Conservation (phyloP, 2,888 invertebrate genomes). For the Sinhomidia bicolor region DNA sequence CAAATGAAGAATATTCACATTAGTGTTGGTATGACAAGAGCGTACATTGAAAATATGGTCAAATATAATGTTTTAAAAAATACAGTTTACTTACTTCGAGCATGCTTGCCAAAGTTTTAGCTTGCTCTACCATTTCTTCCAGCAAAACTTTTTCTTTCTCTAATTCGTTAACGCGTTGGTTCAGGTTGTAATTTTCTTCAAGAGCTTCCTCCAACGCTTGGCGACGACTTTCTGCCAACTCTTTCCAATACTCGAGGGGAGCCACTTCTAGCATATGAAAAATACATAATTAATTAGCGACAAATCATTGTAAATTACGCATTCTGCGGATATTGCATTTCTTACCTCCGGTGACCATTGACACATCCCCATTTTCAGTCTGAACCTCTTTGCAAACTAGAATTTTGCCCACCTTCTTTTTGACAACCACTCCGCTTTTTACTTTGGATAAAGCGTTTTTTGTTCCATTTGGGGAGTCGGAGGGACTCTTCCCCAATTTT, state of each 20-base stretch:
- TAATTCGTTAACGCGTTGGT: constrained; percentile 72
- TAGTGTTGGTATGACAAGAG: no score
- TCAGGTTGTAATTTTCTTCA: constrained; percentile 74
- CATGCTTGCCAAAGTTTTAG: constrained; percentile 75
- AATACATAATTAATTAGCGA: no score
- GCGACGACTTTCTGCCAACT: constrained; percentile 75
- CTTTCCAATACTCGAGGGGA: constrained; percentile 76
- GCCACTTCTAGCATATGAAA: constrained; percentile 76
- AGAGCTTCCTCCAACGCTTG: constrained; percentile 76
- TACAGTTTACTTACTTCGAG: constrained; percentile 76
- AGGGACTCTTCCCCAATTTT: constrained; percentile 42
- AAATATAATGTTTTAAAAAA: no score
- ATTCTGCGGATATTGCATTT: no score
- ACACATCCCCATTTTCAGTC: constrained; percentile 71
- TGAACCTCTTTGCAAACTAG: constrained; percentile 60
- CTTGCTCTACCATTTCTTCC: constrained; percentile 76
- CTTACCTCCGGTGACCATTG: constrained; percentile 76
- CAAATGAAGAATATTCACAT: no score
- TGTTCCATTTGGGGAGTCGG: constrained; percentile 30
- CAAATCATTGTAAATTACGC: no score
- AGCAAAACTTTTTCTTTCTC: constrained; percentile 76
- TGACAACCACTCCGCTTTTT: constrained; percentile 59
- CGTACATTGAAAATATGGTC: no score
- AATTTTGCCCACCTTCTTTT: constrained; percentile 48
- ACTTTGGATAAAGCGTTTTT: constrained; percentile 63